A percentile compares a stretch with the other conserved stretches of the same genome.
phyloP scores from a whole-genome alignment of 2,113 vertebrate genomes.

The Sylvicapra grimmia region DNA sequence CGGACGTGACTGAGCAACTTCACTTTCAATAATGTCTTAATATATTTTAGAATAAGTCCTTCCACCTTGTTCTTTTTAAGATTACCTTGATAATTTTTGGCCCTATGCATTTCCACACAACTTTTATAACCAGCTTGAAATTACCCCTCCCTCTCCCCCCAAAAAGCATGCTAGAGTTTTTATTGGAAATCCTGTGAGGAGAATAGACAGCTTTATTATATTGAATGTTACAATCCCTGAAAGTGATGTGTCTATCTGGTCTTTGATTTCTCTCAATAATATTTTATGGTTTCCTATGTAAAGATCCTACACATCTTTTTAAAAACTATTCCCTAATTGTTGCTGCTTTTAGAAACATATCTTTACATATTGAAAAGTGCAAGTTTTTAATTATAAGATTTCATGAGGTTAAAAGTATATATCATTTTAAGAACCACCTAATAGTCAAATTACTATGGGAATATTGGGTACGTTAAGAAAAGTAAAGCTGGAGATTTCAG shows the following conservation, averaged over 20 bases:
- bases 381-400: background rate
- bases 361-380: background rate
- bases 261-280: slow-evolving; percentile 8
- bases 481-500: background rate
- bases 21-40: background rate
- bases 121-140: background rate
- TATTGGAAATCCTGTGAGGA: background rate
- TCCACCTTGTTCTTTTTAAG: background rate
- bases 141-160: background rate
- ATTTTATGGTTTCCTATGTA: background rate
- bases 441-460: background rate
- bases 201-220: background rate
- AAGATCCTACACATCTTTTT: background rate
- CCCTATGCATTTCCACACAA: background rate
- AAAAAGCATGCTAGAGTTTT: background rate
- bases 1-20: no score
- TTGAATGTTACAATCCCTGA: background rate
- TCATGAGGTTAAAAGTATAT: background rate
- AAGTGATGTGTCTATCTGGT: background rate
- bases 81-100: background rate
- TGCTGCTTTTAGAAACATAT: background rate
- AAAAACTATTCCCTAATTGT: background rate
- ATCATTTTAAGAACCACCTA: slow-evolving; percentile 9
- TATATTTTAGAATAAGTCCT: background rate
- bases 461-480: background rate